Base-by-base conservation (phyloP, 1,140 invertebrate species). In the Zaprionus tsacasi region DNA sequence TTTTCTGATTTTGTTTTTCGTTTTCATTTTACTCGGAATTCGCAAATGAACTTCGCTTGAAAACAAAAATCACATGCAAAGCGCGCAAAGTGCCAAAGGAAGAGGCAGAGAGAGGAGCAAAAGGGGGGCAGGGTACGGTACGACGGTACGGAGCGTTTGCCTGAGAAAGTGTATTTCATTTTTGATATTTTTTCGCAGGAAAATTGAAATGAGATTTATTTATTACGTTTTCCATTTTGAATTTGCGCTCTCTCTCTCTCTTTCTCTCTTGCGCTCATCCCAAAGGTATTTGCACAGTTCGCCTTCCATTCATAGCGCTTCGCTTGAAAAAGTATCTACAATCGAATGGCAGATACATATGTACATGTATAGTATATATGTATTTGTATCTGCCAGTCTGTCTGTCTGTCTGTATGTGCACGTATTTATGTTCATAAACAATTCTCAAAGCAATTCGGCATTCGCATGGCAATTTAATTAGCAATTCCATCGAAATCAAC, bases 31-130 rank as follows among this genome's bases (percentile, higher is more conserved):
- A 89, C 85, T 89, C 67, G 86, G 85, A 89, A 89, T 90, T 89
- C 76, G 78, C 81, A 89, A 89, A 89, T 89, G 85, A 89, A 89
- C 81, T 89, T 89, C 85, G 85, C 78, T 89, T 85, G 86, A 89
- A 89, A 88, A 88, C 76, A 83, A 88, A 88, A 89, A 88, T 89
- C 83, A 89, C 83, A 90, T 89, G 86, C 85, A 89, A 89, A 89
- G 81, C 78, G 69, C 54, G 70, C 71, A 82, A 82, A 87, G 79
- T 87, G 82, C 82, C 80, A 79, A 79, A 76, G 67, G 67, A 75
- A 68, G 25, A 61, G 40, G 13, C 56, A 45, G 17, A 12, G 36
- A 60, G 15, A 61, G 54, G 17, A 40, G 38, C 36, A 50, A 57
- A 1, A 2, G 0, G 35, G n/a, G 21, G 36, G 27, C 1, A 12